Conservation (phyloP, 2,888 invertebrate genomes). For the Dryomyza anilis region DNA sequence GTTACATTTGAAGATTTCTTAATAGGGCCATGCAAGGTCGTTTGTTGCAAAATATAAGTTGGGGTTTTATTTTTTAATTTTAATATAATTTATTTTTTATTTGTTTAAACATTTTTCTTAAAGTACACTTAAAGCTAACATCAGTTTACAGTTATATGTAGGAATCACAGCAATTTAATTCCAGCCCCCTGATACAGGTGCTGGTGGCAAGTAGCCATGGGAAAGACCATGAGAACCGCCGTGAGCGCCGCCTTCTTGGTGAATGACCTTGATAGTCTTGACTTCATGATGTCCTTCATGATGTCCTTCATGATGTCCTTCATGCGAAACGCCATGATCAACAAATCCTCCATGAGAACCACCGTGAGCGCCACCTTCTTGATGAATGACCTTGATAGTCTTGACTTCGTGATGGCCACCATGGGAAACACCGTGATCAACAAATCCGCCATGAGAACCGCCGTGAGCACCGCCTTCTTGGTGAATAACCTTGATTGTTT, state of each 20-base stretch:
- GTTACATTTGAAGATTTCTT: neutral
- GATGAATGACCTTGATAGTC: conserved; percentile 41
- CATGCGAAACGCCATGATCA: neutral
- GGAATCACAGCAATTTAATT: neutral
- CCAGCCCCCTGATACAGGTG: neutral
- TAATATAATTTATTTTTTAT: neutral
- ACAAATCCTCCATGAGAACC: neutral
- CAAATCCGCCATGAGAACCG: neutral
- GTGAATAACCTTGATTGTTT: conserved; percentile 12
- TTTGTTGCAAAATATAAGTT: neutral
- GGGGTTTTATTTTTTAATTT: neutral
- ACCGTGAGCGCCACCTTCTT: conserved; percentile 14
- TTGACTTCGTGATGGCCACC: conserved; percentile 32
- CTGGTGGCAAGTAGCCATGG: neutral
- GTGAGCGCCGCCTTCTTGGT: no score
- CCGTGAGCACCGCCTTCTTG: neutral
- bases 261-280: conserved; percentile 31
- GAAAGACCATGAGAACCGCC: no score
- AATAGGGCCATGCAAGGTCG: neutral
- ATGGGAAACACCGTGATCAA: conserved; percentile 15
- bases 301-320: conserved; percentile 6
- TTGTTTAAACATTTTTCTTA: neutral
- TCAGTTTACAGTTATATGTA: neutral
- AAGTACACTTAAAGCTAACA: neutral
- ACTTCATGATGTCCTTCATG: conserved; percentile 19